These are phyloP conservation scores for Leptinotarsa rubiginosa DNA, from an alignment of 2,888 invertebrate genomes.

Conservation along the genomic window DNA sequence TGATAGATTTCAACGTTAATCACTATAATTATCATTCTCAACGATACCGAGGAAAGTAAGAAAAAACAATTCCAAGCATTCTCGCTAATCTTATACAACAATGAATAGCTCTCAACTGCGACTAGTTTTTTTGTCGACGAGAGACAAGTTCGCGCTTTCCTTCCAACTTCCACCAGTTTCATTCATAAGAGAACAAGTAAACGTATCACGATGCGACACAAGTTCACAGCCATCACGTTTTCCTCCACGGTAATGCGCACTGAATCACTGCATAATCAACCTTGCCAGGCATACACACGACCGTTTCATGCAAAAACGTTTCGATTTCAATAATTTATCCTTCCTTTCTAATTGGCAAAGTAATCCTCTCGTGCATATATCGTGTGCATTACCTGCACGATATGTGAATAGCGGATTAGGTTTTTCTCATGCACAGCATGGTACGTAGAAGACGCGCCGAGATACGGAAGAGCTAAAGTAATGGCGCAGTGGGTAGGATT, in stretches of 20 bases:
- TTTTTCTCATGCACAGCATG: not conserved
- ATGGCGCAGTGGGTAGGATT: slow-evolving; percentile 1
- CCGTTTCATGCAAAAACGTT: slow-evolving; percentile 18
- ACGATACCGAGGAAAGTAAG: slow-evolving; percentile 7
- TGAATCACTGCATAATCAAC: slow-evolving; percentile 32
- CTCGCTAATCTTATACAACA: slow-evolving; percentile 2
- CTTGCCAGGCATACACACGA: slow-evolving; percentile 33
- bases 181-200: slow-evolving; percentile 22
- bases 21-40: slow-evolving; percentile 12
- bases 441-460: too few species aligned
- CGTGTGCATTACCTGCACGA: not conserved
- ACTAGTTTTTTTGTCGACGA: slow-evolving; percentile 11
- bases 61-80: slow-evolving; percentile 8
- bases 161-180: slow-evolving; percentile 6
- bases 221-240: slow-evolving; percentile 30
- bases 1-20: not conserved
- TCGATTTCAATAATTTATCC: slow-evolving; percentile 23
- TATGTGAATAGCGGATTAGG: not conserved
- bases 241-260: slow-evolving; percentile 20
- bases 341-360: slow-evolving; percentile 24
- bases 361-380: slow-evolving; percentile 1
- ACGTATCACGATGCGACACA: not conserved
- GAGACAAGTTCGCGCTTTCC: slow-evolving; percentile 29
- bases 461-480: not conserved
- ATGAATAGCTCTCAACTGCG: slow-evolving; percentile 19